Evolutionary conservation across 2,888 invertebrate species (phyloP), one percentile per base, ranked within the genome.

Genomic region (Gryllus longicercus): DNA sequence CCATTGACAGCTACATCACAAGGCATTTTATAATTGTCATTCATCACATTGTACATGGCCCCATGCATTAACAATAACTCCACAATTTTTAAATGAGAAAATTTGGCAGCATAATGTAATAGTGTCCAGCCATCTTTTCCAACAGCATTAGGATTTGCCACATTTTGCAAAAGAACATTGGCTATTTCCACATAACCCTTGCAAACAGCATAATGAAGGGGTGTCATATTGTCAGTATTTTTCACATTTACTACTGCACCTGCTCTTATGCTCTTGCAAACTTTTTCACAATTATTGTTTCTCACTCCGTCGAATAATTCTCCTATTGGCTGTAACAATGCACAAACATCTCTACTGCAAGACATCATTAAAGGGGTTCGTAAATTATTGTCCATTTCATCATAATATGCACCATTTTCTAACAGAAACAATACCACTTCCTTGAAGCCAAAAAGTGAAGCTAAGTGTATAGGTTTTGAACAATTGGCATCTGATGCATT

Each of bases 121-220:
- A 18, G 74, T 2, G 74, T 74, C 12, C 2, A 74, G 2, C 74
- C 74, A 11, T 74, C 11, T 11, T 74, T 74, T 11, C 16, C 74
- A 74, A 14, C 74, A 11, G 38, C 81, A 81, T 84, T 82, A 16
- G 79, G 79, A 80, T 83, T 80, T 14, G 82, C 81, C 12, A 80
- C 80, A 51, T 82, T 81, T 25, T 81, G 18, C 14, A 83, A 79
- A 74, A 84, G 77, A 74, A 82, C 23, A 14, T 81, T 77, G 75
- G 83, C 81, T 11, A 84, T 82, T 16, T 82, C 82, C 5, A 82
- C 63, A 79, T 84, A 82, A 51, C 85, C 85, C 50, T 81, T 82
- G 50, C 82, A 80, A 11, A 84, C 84, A 25, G 85, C 85, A 78
- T 81, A 82, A 77, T 85, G 85, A 38, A 85, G 79, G 2, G 85